A percentile compares a stretch with the other conserved stretches of the same genome.
Evolutionary conservation across 2,797 vertebrate species (phyloP).

Genomic region (Myotis pilosus): DNA sequence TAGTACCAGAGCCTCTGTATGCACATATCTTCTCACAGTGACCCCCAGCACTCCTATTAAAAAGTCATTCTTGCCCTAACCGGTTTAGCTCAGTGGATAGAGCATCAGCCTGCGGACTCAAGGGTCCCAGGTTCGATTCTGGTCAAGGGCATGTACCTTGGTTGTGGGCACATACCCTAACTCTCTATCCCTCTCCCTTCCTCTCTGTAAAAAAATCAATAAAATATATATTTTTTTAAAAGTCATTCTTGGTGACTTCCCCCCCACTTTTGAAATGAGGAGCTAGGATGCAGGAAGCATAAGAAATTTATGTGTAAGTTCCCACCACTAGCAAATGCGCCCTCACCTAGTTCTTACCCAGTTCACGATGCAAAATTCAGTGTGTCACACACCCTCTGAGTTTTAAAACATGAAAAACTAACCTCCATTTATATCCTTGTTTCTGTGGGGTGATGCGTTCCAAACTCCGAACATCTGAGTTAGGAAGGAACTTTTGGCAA

Average conservation of each 20-base stretch:
- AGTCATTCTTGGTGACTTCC: not conserved
- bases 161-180: no score
- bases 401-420: constrained; percentile 68
- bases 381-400: constrained; percentile 43
- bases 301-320: not conserved
- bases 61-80: not conserved
- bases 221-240: no score
- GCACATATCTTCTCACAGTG: not conserved
- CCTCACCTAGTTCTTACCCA: constrained; percentile 24
- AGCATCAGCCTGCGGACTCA: no score
- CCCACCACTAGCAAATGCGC: not conserved
- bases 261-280: not conserved
- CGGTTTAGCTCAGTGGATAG: no score
- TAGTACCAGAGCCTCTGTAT: not conserved
- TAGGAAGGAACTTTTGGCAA: constrained; percentile 65
- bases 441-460: constrained; percentile 59
- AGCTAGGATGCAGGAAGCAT: not conserved
- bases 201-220: no score
- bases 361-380: constrained; percentile 39
- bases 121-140: no score
- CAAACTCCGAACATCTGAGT: constrained; percentile 66
- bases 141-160: no score
- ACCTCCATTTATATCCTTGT: constrained; percentile 71
- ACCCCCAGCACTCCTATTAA: not conserved
- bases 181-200: no score